A percentile compares a stretch with the other conserved stretches of the same genome.
These are phyloP conservation scores for Cheilosia vulpina DNA, from an alignment of 2,888 invertebrate species.

Conservation along the genomic window DNA sequence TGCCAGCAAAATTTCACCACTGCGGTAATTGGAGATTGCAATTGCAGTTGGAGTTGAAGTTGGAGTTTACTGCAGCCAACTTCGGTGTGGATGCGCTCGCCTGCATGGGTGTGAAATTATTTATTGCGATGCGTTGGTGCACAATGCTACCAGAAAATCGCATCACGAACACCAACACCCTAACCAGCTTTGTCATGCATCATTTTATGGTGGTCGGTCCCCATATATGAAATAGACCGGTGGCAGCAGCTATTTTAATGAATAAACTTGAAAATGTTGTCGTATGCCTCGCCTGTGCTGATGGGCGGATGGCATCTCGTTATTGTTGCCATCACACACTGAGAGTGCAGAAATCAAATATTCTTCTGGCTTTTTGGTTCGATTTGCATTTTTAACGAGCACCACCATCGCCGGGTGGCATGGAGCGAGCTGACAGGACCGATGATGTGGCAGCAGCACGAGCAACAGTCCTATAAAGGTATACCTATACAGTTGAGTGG, in stretches of 20 bases:
- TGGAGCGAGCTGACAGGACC: not conserved
- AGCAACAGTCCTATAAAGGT: not conserved
- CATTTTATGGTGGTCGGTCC: not conserved
- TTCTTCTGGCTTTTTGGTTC: conserved; percentile 74
- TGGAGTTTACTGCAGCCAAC: conserved; percentile 57
- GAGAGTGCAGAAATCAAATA: conserved; percentile 70
- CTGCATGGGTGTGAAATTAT: conserved; percentile 35
- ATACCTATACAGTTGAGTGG: no score
- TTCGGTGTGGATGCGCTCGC: not conserved
- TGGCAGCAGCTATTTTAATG: conserved; percentile 32
- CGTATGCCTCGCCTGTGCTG: conserved; percentile 23
- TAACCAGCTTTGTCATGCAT: conserved; percentile 40
- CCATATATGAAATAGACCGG: not conserved
- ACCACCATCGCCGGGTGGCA: not conserved
- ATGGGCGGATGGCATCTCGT: conserved; percentile 19
- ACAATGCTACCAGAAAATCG: conserved; percentile 26
- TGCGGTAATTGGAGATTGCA: conserved; percentile 16
- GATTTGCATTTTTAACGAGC: conserved; percentile 75
- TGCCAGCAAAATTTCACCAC: conserved; percentile 5
- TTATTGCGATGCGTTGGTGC: conserved; percentile 39
- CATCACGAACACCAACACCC: conserved; percentile 25
- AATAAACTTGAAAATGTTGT: conserved; percentile 64
- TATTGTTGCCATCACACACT: conserved; percentile 40
- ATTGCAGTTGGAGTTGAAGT: not conserved
- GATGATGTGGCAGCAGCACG: conserved; percentile 36